A percentile compares a stretch with the other conserved stretches of the same genome.
Evolutionary conservation across 2,113 vertebrate species (phyloP).

Genomic region (Osmerus eperlanus): DNA sequence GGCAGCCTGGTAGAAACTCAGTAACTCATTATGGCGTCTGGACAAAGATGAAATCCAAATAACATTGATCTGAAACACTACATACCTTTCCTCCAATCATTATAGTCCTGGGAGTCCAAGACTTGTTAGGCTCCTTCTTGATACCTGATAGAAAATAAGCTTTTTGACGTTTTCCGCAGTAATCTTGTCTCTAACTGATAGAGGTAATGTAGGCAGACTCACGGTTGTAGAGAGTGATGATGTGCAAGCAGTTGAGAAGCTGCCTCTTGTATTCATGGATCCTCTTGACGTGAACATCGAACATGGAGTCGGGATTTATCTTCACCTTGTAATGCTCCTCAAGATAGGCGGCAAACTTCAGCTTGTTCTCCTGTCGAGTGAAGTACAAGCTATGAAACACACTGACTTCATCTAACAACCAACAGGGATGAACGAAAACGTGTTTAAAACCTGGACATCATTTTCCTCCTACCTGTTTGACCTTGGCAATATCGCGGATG

Average conservation of each 20-base stretch:
- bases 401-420: no score
- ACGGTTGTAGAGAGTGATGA: conserved; percentile 90
- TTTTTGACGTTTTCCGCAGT: neutral
- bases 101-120: conserved; percentile 83
- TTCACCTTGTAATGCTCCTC: conserved; percentile 88
- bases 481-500: conserved; percentile 85
- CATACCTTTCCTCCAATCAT: conserved; percentile 92
- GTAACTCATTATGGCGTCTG: no score
- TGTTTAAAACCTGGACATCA: neutral
- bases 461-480: conserved; percentile 80
- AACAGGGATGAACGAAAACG: neutral
- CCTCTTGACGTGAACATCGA: conserved; percentile 88
- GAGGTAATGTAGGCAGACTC: conserved; percentile 43
- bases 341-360: conserved; percentile 83
- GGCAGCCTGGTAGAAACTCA: conserved; percentile 73
- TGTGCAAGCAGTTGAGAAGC: conserved; percentile 88
- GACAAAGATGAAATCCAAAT: no score
- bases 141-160: conserved; percentile 71
- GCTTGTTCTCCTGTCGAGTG: conserved; percentile 84
- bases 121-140: conserved; percentile 85
- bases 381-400: neutral
- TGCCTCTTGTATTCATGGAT: conserved; percentile 93
- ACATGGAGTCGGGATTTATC: conserved; percentile 90
- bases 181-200: neutral
- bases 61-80: neutral